These are phyloP conservation scores for Parnassius apollo DNA, from an alignment of 2,888 invertebrate genomes.

Conservation along the genomic window DNA sequence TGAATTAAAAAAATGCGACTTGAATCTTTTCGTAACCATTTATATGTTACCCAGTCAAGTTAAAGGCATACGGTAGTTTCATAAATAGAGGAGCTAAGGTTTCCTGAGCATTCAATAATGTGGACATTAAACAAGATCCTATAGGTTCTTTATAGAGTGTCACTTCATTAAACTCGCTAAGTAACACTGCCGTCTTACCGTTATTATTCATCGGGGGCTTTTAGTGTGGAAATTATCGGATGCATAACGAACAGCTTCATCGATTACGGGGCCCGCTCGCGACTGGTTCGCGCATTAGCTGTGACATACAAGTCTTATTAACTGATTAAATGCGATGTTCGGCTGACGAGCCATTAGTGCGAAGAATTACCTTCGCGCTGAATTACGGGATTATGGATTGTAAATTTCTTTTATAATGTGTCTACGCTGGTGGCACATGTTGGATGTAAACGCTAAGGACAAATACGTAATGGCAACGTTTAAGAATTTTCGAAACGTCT, in stretches of 20 bases:
- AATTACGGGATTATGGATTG: conserved; percentile 27
- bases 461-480: no score
- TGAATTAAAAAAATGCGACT: neutral
- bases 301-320: conserved; percentile 51
- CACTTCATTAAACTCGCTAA: conserved; percentile 24
- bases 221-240: conserved; percentile 54
- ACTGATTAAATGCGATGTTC: conserved; percentile 43
- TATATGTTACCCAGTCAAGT: neutral
- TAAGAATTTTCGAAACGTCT: no score
- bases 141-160: conserved; percentile 19
- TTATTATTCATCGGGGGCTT: conserved; percentile 50
- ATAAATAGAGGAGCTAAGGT: conserved; percentile 8
- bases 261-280: conserved; percentile 51
- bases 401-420: conserved; percentile 15
- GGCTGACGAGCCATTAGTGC: conserved; percentile 32
- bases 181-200: conserved; percentile 31
- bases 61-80: neutral
- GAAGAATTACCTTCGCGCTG: conserved; percentile 19
- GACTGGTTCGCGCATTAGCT: neutral
- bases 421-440: no score
- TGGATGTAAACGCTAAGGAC: no score
- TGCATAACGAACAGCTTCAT: conserved; percentile 46
- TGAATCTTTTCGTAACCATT: neutral
- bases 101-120: conserved; percentile 15
- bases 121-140: conserved; percentile 17